A percentile compares a stretch with the other conserved stretches of the same genome.
Conservation (phyloP, 2,113 vertebrate species). For the Ardeotis arabs region DNA sequence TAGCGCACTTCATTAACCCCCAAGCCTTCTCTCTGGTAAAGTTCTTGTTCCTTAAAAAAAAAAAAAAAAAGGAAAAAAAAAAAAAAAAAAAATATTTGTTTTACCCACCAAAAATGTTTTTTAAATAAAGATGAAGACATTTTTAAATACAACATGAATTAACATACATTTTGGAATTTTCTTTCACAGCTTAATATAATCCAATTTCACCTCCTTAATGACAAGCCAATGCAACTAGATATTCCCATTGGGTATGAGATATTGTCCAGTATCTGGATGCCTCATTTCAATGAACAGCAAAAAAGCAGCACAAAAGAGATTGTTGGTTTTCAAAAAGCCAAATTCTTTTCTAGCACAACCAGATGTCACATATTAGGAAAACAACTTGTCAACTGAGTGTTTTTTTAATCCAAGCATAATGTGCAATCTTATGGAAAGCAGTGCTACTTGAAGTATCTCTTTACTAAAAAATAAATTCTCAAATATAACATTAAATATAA, state of each 20-base stretch:
- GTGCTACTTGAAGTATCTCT: background rate
- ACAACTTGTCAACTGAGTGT: background rate
- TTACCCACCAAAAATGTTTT: background rate
- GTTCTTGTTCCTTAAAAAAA: slow-evolving; percentile 86
- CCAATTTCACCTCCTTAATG: background rate
- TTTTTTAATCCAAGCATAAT: background rate
- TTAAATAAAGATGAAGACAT: background rate
- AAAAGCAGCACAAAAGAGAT: background rate
- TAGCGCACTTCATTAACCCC: slow-evolving; percentile 98
- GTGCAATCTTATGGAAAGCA: background rate
- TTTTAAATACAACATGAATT: background rate
- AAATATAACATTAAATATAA: background rate
- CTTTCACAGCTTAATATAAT: background rate
- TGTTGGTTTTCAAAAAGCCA: background rate
- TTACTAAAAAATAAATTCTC: background rate
- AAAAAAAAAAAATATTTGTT: background rate
- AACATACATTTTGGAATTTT: background rate
- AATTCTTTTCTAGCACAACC: background rate
- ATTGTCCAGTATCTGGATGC: background rate
- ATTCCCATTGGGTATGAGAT: background rate
- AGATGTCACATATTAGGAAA: background rate
- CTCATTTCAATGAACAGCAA: background rate
- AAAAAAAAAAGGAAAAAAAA: background rate
- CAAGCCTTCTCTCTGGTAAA: slow-evolving; percentile 94
- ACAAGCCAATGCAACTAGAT: background rate